phyloP scores from a whole-genome alignment of 2,797 vertebrate genomes.

The Silurus lanzhouensis region DNA sequence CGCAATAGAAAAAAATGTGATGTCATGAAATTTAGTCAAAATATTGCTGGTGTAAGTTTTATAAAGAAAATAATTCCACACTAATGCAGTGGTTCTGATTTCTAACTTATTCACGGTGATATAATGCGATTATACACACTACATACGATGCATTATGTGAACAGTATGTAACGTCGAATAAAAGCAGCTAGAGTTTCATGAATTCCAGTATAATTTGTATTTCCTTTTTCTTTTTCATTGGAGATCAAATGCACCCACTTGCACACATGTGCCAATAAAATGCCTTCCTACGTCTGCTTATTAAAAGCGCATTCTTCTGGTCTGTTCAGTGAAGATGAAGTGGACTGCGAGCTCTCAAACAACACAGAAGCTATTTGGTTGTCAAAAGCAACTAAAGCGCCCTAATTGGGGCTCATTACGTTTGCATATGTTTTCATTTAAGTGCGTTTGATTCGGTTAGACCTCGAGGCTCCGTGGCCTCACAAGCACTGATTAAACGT shows the following conservation, averaged over 20 bases:
- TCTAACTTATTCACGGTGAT: not conserved
- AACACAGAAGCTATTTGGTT: constrained; percentile 27
- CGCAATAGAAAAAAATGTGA: no score
- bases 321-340: not conserved
- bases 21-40: no score
- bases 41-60: not conserved
- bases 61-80: not conserved
- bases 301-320: constrained; percentile 23
- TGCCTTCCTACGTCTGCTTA: constrained; percentile 19
- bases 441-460: constrained; percentile 18
- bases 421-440: constrained; percentile 46
- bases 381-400: constrained; percentile 11
- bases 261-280: constrained; percentile 33
- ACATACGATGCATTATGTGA: not conserved
- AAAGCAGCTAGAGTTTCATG: not conserved
- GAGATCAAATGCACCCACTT: constrained; percentile 15
- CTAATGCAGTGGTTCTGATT: not conserved
- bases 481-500: constrained; percentile 11
- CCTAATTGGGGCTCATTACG: constrained; percentile 36
- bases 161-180: not conserved
- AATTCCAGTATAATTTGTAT: not conserved
- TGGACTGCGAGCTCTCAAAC: constrained; percentile 14
- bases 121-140: not conserved
- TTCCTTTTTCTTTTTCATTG: not conserved
- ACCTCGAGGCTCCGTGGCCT: constrained; percentile 14